Evolutionary conservation across 1,140 invertebrate genomes (phyloP), one percentile per base, ranked within the genome.

Genomic region (Lanistes nyassanus): DNA sequence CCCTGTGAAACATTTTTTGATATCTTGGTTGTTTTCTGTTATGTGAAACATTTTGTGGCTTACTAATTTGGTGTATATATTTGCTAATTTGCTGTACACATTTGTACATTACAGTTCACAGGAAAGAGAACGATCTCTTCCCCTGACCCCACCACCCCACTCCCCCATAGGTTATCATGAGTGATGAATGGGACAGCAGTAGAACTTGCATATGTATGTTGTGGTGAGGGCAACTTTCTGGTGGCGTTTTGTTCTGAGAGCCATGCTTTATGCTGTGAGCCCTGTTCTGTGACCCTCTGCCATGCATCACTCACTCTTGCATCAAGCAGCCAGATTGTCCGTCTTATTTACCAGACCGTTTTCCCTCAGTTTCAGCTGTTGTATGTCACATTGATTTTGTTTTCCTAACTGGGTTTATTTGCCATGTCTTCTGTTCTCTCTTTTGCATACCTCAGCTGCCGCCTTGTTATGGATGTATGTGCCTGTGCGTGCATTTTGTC

Each of bases 361-460:
- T 34, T 60, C 58, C 58, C 31, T 60, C 58, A 47, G 42, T 47
- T 47, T 47, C 42, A 47, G 42, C 42, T 47, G 42, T 47, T 47
- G 42, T 47, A 47, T 47, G 42, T 47, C 42, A 47, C 13, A 6
- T 6, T 47, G 42, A 47, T 70, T 42, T 37, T 70, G 23, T 69
- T 58, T 58, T 29, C 37, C 23, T 73, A 23, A 39, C 23, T 19
- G 23, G 3, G 56, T 16, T 62, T 16, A 39, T 31, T 58, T 73
- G 42, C 58, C 58, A 29, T 60, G 58, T 60, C 23, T 60, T 55
- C 23, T 60, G n/a, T 60, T 60, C 31, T 53, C 26, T 76, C 64
- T 71, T 76, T 79, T 55, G 51, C 26, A 36, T 72, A 36, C 26
- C 21, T 65, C 26, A 53, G 47, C 58, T 39, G 36, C 23, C 34